Conservation (phyloP, 2,113 vertebrate genomes). For the Nothobranchius furzeri region DNA sequence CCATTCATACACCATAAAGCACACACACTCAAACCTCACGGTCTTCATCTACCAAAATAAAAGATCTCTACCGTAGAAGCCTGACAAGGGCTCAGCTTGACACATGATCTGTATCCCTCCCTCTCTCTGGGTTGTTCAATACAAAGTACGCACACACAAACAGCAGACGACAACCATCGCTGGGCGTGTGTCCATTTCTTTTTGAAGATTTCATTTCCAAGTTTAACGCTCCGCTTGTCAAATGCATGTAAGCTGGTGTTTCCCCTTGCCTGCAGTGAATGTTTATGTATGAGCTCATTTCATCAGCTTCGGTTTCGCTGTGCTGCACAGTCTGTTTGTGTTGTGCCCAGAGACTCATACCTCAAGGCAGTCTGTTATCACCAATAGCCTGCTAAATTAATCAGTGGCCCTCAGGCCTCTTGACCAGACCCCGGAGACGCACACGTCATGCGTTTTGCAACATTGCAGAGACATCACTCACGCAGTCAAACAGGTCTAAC, state of each 20-base stretch:
- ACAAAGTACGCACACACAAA: neutral
- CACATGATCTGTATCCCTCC: conserved; percentile 10
- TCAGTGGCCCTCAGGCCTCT: conserved; percentile 64
- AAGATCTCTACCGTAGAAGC: conserved; percentile 24
- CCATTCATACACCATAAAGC: neutral
- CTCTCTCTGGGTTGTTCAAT: conserved; percentile 24
- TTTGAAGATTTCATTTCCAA: conserved; percentile 1
- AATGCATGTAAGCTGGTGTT: neutral
- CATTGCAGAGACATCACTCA: conserved; percentile 61
- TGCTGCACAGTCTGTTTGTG: neutral
- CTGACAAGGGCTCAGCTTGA: conserved; percentile 48
- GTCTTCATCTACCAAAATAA: conserved; percentile 48
- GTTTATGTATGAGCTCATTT: conserved; percentile 31
- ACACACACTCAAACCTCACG: conserved; percentile 4
- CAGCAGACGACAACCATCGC: neutral
- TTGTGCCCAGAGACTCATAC: conserved; percentile 43
- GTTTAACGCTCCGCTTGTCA: neutral
- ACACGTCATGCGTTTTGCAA: conserved; percentile 52
- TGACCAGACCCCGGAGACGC: conserved; percentile 46
- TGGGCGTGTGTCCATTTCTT: neutral
- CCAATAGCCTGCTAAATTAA: conserved; percentile 72
- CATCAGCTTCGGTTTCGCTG: neutral
- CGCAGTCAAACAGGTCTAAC: conserved; percentile 48
- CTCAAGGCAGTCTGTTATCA: conserved; percentile 62
- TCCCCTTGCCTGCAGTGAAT: neutral